Conservation (phyloP, 2,797 vertebrate genomes). For the Acanthopagrus latus region DNA sequence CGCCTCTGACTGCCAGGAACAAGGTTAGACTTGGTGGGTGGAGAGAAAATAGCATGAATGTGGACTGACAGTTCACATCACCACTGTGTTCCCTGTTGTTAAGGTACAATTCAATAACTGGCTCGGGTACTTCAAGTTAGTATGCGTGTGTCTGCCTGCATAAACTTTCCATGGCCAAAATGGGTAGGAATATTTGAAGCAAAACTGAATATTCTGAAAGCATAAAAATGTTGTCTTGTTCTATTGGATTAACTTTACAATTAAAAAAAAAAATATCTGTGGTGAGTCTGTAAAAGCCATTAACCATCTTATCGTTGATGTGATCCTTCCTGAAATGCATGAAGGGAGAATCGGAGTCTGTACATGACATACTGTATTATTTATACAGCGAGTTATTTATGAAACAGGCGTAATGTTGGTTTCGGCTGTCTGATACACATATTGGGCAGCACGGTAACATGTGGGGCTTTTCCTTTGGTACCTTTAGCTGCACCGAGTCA, state of each 20-base stretch:
- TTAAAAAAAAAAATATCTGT: neutral
- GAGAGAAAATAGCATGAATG: constrained; percentile 31
- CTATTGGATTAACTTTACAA: neutral
- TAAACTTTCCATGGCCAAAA: neutral
- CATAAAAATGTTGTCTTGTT: neutral
- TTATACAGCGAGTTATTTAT: neutral
- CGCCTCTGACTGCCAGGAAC: constrained; percentile 27
- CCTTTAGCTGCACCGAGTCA: no score
- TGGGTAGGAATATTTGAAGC: neutral
- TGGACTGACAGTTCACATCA: constrained; percentile 30
- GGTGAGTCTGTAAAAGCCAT: neutral
- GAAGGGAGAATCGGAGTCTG: neutral
- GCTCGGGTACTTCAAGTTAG: neutral
- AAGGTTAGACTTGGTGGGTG: constrained; percentile 20
- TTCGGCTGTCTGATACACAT: neutral
- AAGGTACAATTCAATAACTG: constrained; percentile 15
- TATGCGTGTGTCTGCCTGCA: neutral
- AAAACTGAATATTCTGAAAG: neutral
- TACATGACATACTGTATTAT: neutral
- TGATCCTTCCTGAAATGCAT: neutral
- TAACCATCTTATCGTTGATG: neutral
- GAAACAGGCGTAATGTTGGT: neutral
- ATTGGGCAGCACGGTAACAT: no score
- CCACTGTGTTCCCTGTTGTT: constrained; percentile 12
- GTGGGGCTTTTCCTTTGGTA: no score